phyloP scores from a whole-genome alignment of 2,113 vertebrate genomes.

The Cettia cetti region DNA sequence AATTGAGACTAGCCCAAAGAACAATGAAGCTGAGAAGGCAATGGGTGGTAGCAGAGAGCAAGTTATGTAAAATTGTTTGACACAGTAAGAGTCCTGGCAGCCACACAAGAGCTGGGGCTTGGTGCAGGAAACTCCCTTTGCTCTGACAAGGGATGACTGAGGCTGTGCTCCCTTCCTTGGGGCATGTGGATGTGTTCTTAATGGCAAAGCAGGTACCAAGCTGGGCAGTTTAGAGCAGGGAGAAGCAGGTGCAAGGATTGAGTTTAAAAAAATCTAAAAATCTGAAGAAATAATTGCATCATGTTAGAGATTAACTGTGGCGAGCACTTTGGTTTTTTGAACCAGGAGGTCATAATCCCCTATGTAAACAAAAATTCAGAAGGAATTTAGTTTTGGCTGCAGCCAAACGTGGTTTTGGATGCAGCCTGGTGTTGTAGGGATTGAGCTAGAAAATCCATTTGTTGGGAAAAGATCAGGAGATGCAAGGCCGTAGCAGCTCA shows the following conservation, averaged over 20 bases:
- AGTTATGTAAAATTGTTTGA: neutral
- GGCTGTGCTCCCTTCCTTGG: neutral
- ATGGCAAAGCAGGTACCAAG: neutral
- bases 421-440: neutral
- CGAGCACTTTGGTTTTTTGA: neutral
- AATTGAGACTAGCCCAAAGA: neutral
- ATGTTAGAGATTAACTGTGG: fast-evolving
- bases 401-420: neutral
- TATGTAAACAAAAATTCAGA: neutral
- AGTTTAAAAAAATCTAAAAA: neutral
- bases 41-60: constrained; percentile 18
- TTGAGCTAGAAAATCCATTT: neutral
- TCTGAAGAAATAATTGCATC: neutral
- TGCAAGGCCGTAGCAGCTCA: neutral
- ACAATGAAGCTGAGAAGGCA: neutral
- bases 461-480: neutral
- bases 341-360: neutral
- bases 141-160: fast-evolving
- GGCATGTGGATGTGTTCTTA: fast-evolving
- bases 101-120: neutral
- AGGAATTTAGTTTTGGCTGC: neutral
- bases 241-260: neutral
- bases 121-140: neutral
- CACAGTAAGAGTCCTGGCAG: neutral
- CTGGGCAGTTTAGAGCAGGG: neutral